Evolutionary conservation across 2,888 invertebrate genomes (phyloP).

Genomic region (Euproctis similis): DNA sequence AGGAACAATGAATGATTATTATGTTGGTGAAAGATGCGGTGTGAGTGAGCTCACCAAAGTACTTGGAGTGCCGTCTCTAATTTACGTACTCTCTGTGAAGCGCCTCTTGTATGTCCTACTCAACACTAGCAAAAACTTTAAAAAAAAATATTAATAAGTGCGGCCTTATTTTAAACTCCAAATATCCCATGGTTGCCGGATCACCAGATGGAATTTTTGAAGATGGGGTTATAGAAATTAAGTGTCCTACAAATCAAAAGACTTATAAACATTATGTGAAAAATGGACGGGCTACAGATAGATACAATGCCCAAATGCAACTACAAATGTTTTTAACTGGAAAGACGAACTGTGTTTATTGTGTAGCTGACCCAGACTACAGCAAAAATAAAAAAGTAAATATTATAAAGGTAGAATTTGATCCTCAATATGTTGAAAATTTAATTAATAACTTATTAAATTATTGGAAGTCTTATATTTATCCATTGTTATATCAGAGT

Average conservation of each 20-base stretch:
- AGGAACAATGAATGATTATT: no score
- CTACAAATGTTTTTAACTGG: background rate
- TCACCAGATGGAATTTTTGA: conserved; percentile 19
- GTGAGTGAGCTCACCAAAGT: no score
- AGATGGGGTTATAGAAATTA: conserved; percentile 5
- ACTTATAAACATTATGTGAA: conserved; percentile 3
- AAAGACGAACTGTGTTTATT: no score
- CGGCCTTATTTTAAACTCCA: background rate
- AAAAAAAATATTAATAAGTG: conserved; percentile 11
- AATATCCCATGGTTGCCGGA: conserved; percentile 3
- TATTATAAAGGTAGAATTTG: background rate
- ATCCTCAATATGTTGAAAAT: background rate
- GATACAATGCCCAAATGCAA: background rate
- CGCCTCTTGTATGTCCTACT: no score
- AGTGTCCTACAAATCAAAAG: conserved; percentile 4
- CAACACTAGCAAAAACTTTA: no score
- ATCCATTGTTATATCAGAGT: background rate
- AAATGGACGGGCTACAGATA: background rate
- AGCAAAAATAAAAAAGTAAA: background rate
- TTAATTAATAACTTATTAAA: background rate
- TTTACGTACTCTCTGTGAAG: no score
- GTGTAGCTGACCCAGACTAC: no score
- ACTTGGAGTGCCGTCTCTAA: no score
- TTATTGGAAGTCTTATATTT: background rate
- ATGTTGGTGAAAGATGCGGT: no score